Conservation (phyloP, 92 coral and sea anemone species). For the Virgularia gustaviana region DNA sequence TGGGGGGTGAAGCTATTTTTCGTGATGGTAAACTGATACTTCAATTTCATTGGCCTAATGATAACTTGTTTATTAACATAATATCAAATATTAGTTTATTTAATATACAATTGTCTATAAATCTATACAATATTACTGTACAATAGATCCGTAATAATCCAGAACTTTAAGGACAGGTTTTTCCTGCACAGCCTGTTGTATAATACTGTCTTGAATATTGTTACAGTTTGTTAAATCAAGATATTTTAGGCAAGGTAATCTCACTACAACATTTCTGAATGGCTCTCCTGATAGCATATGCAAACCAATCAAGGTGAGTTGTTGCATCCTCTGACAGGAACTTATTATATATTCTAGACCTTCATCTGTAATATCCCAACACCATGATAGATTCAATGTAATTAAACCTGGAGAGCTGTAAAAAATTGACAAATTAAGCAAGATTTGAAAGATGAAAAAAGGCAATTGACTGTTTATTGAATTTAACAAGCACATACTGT, state of each 20-base stretch:
- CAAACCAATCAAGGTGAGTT: conserved; percentile 64
- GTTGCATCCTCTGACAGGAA: conserved; percentile 58
- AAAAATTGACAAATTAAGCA: not conserved
- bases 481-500: too few species aligned
- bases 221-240: conserved; percentile 88
- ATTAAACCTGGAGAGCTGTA: conserved; percentile 71
- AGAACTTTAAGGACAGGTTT: conserved; percentile 55
- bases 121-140: too few species aligned
- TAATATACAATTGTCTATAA: not conserved
- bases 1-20: too few species aligned
- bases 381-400: conserved; percentile 81
- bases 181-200: conserved; percentile 59
- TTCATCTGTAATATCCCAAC: conserved; percentile 82
- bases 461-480: not conserved
- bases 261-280: conserved; percentile 48
- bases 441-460: too few species aligned
- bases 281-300: conserved; percentile 69
- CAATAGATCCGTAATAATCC: conserved; percentile 66
- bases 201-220: conserved; percentile 68
- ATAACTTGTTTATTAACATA: too few species aligned
- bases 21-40: too few species aligned
- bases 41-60: too few species aligned
- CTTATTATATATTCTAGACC: conserved; percentile 66
- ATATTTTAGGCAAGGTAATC: conserved; percentile 58
- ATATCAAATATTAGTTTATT: not conserved